Evolutionary conservation across 1,140 invertebrate genomes (phyloP).

Genomic region (Drosophila jambulina): DNA sequence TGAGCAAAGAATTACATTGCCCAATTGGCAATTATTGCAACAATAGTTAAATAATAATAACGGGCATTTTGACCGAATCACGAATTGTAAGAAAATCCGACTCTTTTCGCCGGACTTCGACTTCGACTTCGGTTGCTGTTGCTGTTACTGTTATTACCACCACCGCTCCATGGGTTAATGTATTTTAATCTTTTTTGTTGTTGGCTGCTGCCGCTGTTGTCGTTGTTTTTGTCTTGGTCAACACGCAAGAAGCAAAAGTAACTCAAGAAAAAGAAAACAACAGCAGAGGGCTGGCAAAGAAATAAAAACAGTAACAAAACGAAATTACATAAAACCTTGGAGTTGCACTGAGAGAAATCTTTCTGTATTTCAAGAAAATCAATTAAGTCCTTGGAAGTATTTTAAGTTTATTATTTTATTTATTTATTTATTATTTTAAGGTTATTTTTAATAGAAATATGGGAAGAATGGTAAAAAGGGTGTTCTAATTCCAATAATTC

Average conservation of each 20-base stretch:
- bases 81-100: constrained; percentile 40
- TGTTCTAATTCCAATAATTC: background rate
- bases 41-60: constrained; percentile 47
- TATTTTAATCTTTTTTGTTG: constrained; percentile 42
- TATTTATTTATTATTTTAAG: background rate
- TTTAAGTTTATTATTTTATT: no score
- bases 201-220: constrained; percentile 6
- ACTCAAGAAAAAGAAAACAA: constrained; percentile 43
- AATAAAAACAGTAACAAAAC: constrained; percentile 58
- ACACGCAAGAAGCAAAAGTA: constrained; percentile 72
- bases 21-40: constrained; percentile 50
- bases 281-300: constrained; percentile 20
- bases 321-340: constrained; percentile 78
- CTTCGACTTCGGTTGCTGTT: background rate
- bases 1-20: constrained; percentile 48
- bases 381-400: background rate
- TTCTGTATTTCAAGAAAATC: background rate
- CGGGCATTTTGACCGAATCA: constrained; percentile 41
- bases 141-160: constrained; percentile 39
- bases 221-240: constrained; percentile 45
- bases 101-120: constrained; percentile 33
- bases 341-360: constrained; percentile 10
- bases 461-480: background rate
- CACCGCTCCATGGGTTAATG: constrained; percentile 36
- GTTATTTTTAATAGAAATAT: background rate